A percentile compares a stretch with the other conserved stretches of the same genome.
These are phyloP conservation scores for Nyctalus aviator DNA, from an alignment of 2,797 vertebrate species.

Conservation along the genomic window DNA sequence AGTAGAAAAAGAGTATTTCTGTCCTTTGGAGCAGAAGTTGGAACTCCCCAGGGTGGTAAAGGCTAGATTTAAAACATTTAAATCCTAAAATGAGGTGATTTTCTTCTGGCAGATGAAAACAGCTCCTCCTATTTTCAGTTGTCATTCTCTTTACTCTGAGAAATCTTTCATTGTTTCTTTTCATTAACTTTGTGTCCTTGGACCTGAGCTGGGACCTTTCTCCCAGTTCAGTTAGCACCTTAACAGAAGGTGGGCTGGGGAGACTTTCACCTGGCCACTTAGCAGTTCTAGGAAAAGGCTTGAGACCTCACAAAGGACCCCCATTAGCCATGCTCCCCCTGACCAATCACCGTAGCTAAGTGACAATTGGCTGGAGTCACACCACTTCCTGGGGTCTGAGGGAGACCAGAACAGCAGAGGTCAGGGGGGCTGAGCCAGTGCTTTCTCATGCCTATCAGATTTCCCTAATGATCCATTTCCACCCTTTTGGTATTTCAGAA, in stretches of 20 bases:
- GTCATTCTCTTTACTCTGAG: not conserved
- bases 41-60: not conserved
- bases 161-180: not conserved
- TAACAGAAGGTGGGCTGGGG: not conserved
- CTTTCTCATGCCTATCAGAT: conserved; percentile 66
- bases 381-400: conserved; percentile 2
- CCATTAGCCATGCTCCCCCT: conserved; percentile 46
- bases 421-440: not conserved
- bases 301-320: not conserved
- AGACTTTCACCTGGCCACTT: not conserved
- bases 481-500: conserved; percentile 10
- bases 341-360: not conserved
- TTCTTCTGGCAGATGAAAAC: not conserved
- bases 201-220: not conserved
- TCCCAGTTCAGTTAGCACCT: not conserved
- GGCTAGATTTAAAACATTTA: not conserved
- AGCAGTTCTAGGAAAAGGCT: not conserved
- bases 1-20: not conserved
- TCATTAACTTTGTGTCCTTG: not conserved
- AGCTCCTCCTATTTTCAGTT: not conserved
- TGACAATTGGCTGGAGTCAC: not conserved
- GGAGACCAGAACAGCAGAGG: conserved; percentile 14
- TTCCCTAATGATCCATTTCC: conserved; percentile 40
- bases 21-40: no score
- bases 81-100: not conserved